Conservation (phyloP, 2,113 vertebrate species). For the Indicator maculatus region DNA sequence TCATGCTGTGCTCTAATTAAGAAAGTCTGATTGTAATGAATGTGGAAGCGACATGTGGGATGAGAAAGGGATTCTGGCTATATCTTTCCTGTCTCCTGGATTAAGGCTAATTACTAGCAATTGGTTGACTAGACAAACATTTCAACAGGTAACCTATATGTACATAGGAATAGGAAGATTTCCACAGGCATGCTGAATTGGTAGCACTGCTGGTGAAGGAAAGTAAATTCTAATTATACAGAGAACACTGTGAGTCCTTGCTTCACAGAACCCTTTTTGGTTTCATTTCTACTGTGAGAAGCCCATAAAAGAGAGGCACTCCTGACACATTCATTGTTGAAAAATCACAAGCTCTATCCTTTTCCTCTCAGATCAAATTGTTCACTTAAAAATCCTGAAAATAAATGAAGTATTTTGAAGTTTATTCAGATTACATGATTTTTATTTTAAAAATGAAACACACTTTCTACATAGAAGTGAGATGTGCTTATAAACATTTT, state of each 20-base stretch:
- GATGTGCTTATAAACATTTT: not conserved
- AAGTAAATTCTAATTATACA: not conserved
- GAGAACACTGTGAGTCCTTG: not conserved
- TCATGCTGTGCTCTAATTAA: constrained; percentile 7
- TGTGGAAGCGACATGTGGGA: not conserved
- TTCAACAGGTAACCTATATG: not conserved
- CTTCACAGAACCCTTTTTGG: not conserved
- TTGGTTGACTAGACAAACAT: not conserved
- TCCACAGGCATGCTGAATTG: not conserved
- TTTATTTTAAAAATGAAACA: not conserved
- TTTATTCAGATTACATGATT: not conserved
- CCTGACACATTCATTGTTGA: not conserved
- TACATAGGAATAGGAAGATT: not conserved
- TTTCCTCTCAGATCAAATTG: not conserved
- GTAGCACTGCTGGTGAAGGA: not conserved
- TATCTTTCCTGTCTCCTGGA: not conserved
- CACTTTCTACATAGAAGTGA: not conserved
- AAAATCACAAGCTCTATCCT: not conserved
- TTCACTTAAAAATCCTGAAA: not conserved
- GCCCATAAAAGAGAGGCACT: not conserved
- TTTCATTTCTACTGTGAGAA: not conserved
- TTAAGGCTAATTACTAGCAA: not conserved
- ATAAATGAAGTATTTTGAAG: not conserved
- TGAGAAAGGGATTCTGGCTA: not conserved
- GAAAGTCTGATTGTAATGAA: not conserved